Conservation (phyloP, 2,888 invertebrate genomes). For the Calameuta filiformis region DNA sequence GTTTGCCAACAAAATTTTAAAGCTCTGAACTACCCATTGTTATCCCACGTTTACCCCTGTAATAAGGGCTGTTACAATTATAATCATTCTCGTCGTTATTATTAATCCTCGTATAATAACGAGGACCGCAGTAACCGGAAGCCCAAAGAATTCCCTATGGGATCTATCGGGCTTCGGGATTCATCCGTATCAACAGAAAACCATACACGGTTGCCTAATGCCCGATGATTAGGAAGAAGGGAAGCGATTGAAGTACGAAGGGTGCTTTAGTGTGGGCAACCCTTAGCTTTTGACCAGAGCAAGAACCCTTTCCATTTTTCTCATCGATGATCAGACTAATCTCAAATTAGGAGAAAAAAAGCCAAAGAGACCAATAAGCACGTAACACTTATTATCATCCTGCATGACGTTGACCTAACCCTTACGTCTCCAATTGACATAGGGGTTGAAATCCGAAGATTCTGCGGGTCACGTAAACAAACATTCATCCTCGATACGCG, state of each 20-base stretch:
- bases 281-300: not conserved
- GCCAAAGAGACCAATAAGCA: not conserved
- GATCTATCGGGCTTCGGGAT: conserved; percentile 29
- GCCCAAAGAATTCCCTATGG: conserved; percentile 46
- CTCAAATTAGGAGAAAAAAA: not conserved
- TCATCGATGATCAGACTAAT: not conserved
- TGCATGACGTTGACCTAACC: not conserved
- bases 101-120: not conserved
- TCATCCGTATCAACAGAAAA: conserved; percentile 38
- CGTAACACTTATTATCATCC: not conserved
- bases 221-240: conserved; percentile 41
- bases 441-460: not conserved
- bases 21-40: not conserved
- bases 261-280: not conserved
- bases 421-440: not conserved
- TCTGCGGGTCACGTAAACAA: not conserved
- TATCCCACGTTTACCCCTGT: not conserved
- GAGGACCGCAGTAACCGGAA: conserved; percentile 45
- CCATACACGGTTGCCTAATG: conserved; percentile 38
- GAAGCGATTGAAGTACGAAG: conserved; percentile 11
- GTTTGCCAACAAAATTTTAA: too few species aligned
- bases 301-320: not conserved
- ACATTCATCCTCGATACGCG: not conserved
- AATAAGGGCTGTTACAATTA: not conserved
- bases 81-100: not conserved